Evolutionary conservation across 2,113 vertebrate genomes (phyloP), one percentile per base, ranked within the genome.

Genomic region (Tachysurus vachellii): DNA sequence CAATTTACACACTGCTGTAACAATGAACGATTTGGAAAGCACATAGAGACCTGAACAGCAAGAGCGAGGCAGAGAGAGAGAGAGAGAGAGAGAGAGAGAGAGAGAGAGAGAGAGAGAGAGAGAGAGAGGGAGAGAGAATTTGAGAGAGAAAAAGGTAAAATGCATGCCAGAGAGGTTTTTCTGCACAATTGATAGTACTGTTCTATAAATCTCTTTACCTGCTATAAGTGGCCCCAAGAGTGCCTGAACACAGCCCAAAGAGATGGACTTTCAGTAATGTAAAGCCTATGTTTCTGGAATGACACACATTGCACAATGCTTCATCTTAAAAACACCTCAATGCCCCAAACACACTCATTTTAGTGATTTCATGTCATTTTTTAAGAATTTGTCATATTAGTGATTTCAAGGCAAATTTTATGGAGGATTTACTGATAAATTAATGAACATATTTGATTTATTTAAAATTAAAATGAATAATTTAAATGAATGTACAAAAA

Each of bases 201-300:
- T 92, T 94, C 92, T 91, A 89, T 68, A 86, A 92, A 90, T 92
- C 93, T 93, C 91, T 92, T 94, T 94, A 93, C 92, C 93, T 85
- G 91, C 92, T 93, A 90, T 93, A 94, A 95, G 93, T 91, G 93
- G 92, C 92, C 95, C 93, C 94, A 91, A 90, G 93, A 94, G 94
- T 92, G 85, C 90, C 90, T 93, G 92, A 85, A 70, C 80, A 44
- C 87, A 93, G 91, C 91, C 93, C 85, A 90, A 88, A 91, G 91
- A 88, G 90, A 90, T 89, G 44, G 44, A 90, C 89, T 91, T 91
- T 91, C 75, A 91, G 90, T 93, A 94, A 95, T 93, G 93, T 92
- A 94, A 95, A 94, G 79, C 92, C 89, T 93, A 93, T 91, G 91
- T 93, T 94, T 94, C 88, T 87, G 87, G 87, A 44, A 31, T 17